Evolutionary conservation across 2,113 vertebrate species (phyloP).

Genomic region (Glaucomys volans): DNA sequence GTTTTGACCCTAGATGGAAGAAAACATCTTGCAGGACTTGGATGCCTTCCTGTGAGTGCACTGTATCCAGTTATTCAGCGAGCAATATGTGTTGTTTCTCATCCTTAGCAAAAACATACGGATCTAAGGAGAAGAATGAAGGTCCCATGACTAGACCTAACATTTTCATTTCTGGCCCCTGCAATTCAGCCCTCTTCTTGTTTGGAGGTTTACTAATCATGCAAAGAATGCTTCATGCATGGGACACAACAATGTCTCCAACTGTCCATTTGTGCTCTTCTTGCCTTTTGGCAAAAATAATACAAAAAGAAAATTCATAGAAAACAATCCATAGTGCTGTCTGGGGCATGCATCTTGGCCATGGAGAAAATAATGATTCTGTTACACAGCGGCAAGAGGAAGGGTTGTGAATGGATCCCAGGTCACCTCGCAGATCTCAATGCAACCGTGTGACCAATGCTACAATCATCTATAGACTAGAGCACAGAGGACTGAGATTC

Average conservation of each 20-base stretch:
- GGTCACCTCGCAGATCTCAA: neutral
- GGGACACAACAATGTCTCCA: neutral
- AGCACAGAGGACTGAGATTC: neutral
- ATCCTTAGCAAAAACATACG: neutral
- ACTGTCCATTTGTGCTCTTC: neutral
- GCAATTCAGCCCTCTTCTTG: neutral
- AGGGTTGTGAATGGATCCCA: neutral
- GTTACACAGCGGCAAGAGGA: neutral
- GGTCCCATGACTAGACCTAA: neutral
- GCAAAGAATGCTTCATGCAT: neutral
- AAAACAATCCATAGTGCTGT: neutral
- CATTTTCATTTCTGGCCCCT: neutral
- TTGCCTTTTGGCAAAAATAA: neutral
- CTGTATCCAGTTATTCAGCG: neutral
- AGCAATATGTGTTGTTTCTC: neutral
- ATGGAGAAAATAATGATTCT: neutral
- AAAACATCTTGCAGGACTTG: neutral
- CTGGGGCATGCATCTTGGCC: neutral
- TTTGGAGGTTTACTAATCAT: neutral
- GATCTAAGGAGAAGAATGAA: neutral
- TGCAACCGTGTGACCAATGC: neutral
- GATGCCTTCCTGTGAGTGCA: neutral
- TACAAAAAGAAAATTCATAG: neutral
- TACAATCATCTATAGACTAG: rapidly evolving
- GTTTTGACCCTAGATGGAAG: neutral